phyloP scores from a whole-genome alignment of 2,113 vertebrate genomes.

The Mixornis gularis region DNA sequence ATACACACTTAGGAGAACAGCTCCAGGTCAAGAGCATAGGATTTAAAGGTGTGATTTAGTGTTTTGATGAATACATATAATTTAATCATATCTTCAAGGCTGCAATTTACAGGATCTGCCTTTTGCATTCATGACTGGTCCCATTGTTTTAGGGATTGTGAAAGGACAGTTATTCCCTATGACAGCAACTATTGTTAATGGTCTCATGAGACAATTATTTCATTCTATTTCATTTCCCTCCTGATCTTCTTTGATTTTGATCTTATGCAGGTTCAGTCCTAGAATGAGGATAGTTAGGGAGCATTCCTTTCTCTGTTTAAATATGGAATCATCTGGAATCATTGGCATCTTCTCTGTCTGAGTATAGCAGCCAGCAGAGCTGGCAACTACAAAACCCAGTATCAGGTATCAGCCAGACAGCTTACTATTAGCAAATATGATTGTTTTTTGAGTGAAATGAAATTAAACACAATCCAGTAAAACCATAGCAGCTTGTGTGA shows the following conservation, averaged over 20 bases:
- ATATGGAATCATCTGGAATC: not conserved
- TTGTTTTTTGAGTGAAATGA: not conserved
- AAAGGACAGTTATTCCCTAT: not conserved
- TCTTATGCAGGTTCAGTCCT: not conserved
- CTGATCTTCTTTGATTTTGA: not conserved
- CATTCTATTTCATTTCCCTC: not conserved
- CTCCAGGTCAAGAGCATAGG: not conserved
- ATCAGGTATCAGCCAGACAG: not conserved
- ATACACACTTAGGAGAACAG: not conserved
- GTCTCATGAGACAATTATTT: not conserved
- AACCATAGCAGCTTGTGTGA: not conserved
- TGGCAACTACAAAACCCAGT: not conserved
- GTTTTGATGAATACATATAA: not conserved
- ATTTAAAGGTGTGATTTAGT: not conserved
- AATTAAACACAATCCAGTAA: not conserved
- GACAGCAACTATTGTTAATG: not conserved
- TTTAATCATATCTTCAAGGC: not conserved
- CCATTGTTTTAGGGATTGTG: not conserved
- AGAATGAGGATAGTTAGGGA: not conserved
- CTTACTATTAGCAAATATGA: not conserved
- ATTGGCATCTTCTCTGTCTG: not conserved
- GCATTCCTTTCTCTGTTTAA: not conserved
- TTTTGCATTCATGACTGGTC: not conserved
- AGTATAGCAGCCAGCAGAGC: not conserved
- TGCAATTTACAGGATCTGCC: not conserved